A percentile compares a stretch with the other conserved stretches of the same genome.
Evolutionary conservation across 2,113 vertebrate species (phyloP).

Genomic region (Coracopsis vasa): DNA sequence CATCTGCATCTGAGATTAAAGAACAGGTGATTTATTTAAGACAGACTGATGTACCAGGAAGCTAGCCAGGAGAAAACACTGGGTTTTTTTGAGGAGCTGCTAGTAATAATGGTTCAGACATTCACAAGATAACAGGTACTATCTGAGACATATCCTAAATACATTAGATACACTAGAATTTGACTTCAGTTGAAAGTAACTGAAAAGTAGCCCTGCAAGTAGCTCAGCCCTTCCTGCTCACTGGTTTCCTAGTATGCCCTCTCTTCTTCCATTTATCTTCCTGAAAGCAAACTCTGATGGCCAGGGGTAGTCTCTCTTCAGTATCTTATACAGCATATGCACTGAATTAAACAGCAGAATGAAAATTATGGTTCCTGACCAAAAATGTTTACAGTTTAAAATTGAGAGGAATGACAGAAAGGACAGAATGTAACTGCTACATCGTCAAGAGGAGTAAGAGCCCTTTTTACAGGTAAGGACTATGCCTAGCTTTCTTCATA

Average conservation of each 20-base stretch:
- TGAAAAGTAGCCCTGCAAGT: neutral
- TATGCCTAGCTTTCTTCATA: neutral
- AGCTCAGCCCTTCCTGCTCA: neutral
- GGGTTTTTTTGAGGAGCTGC: neutral
- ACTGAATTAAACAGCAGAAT: neutral
- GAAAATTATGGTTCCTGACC: neutral
- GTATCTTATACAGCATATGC: neutral
- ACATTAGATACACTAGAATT: neutral
- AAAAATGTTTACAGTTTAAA: neutral
- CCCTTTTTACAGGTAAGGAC: neutral
- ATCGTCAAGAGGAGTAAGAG: neutral
- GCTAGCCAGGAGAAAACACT: neutral
- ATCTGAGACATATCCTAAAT: conserved; percentile 23
- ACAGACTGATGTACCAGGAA: conserved; percentile 16
- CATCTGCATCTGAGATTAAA: conserved; percentile 53
- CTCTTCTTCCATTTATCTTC: neutral
- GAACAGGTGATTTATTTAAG: conserved; percentile 47
- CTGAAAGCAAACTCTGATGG: neutral
- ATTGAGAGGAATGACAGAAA: neutral
- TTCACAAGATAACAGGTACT: neutral
- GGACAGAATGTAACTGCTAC: neutral
- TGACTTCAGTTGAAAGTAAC: neutral
- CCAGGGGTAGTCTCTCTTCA: neutral
- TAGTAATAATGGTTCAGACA: conserved; percentile 13
- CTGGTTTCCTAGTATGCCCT: neutral